Conservation (phyloP, 2,888 invertebrate genomes). For the Crocallis elinguaria region DNA sequence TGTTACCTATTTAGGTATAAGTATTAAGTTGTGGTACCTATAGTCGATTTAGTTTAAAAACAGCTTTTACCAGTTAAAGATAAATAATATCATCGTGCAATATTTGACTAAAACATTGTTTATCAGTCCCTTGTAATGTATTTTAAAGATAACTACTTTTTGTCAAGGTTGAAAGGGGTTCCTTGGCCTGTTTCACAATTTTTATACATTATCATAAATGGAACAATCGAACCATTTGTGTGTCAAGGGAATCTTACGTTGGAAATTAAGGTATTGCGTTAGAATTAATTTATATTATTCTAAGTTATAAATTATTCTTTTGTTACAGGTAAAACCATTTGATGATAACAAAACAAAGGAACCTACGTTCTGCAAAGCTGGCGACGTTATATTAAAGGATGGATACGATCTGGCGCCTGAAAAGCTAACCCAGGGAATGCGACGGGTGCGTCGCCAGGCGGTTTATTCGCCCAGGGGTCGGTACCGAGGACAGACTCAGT, state of each 20-base stretch:
- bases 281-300: slow-evolving; percentile 26
- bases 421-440: slow-evolving; percentile 21
- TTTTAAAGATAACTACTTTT: slow-evolving; percentile 60
- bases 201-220: slow-evolving; percentile 51
- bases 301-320: slow-evolving; percentile 26
- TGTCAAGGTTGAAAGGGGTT: slow-evolving; percentile 63
- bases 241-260: slow-evolving; percentile 37
- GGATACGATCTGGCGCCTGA: slow-evolving; percentile 10
- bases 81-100: neutral
- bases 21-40: no score
- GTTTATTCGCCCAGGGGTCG: slow-evolving; percentile 66
- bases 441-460: slow-evolving; percentile 57
- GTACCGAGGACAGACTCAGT: slow-evolving; percentile 92
- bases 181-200: slow-evolving; percentile 74
- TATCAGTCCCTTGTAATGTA: slow-evolving; percentile 27
- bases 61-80: no score
- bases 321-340: slow-evolving; percentile 55
- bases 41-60: no score
- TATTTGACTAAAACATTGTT: neutral
- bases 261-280: slow-evolving; percentile 20
- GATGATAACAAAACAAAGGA: slow-evolving; percentile 29
- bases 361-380: slow-evolving; percentile 49
- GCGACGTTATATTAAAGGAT: slow-evolving; percentile 31
- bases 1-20: no score
- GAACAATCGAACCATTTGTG: slow-evolving; percentile 40